A percentile compares a stretch with the other conserved stretches of the same genome.
These are phyloP conservation scores for Chaetodon trifascialis DNA, from an alignment of 2,113 vertebrate species.

Conservation along the genomic window DNA sequence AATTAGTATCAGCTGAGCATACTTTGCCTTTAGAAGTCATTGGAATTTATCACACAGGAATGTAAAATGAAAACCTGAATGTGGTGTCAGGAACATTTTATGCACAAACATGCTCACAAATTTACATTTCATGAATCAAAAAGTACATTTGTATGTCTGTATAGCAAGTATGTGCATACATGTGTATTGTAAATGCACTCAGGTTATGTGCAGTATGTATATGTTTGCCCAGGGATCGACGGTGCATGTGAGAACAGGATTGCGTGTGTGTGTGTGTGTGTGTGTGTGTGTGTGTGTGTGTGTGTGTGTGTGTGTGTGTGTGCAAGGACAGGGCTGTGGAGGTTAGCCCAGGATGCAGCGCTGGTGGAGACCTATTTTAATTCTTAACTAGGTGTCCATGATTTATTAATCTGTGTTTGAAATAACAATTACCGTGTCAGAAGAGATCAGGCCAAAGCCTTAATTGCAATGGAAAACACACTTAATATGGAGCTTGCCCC, in stretches of 20 bases:
- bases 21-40: conserved; percentile 8
- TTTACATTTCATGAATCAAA: not conserved
- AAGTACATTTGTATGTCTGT: conserved; percentile 53
- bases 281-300: conserved; percentile 23
- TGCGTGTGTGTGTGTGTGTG: conserved; percentile 13
- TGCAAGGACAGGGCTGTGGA: conserved; percentile 74
- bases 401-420: conserved; percentile 96
- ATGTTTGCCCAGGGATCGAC: not conserved
- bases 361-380: conserved; percentile 89
- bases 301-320: conserved; percentile 28
- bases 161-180: not conserved
- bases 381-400: conserved; percentile 92
- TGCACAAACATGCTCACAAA: not conserved
- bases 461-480: conserved; percentile 92
- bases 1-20: conserved; percentile 15
- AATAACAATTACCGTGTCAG: conserved; percentile 94
- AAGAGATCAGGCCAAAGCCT: conserved; percentile 89
- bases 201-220: conserved; percentile 4
- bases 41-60: not conserved
- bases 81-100: not conserved
- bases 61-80: not conserved
- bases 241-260: conserved; percentile 11
- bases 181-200: not conserved
- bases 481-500: conserved; percentile 83
- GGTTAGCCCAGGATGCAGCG: conserved; percentile 76